phyloP scores from a whole-genome alignment of 2,113 vertebrate genomes.

The Hypocryptadius cinnamomeus region DNA sequence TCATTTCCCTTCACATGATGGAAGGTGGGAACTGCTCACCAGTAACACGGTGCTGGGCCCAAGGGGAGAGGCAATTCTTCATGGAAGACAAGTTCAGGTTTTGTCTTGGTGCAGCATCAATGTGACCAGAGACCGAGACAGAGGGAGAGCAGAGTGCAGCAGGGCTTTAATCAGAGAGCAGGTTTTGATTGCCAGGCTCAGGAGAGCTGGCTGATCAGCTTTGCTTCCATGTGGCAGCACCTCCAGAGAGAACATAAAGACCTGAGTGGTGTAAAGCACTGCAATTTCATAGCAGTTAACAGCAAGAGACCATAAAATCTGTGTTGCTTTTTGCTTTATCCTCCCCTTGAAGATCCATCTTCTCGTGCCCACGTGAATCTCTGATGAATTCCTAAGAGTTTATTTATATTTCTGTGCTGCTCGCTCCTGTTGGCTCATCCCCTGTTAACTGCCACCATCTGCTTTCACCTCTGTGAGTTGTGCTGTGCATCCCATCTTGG shows the following conservation, averaged over 20 bases:
- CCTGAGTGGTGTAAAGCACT: neutral
- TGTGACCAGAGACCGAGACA: neutral
- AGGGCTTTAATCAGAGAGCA: neutral
- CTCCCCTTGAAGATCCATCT: neutral
- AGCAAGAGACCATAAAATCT: neutral
- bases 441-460: neutral
- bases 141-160: neutral
- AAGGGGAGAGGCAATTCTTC: neutral
- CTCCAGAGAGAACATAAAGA: neutral
- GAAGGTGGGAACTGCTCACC: constrained; percentile 3
- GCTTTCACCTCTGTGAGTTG: neutral
- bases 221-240: neutral
- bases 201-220: neutral
- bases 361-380: neutral
- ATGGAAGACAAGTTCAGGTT: neutral
- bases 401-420: neutral
- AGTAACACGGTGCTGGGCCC: neutral
- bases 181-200: neutral
- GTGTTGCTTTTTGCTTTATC: neutral
- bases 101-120: neutral
- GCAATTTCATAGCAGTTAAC: neutral
- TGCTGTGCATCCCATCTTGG: neutral
- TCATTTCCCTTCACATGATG: constrained; percentile 10
- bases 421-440: neutral
- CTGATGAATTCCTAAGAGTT: neutral